Evolutionary conservation across 1,140 invertebrate species (phyloP).

Genomic region (Neomicropteryx cornuta): DNA sequence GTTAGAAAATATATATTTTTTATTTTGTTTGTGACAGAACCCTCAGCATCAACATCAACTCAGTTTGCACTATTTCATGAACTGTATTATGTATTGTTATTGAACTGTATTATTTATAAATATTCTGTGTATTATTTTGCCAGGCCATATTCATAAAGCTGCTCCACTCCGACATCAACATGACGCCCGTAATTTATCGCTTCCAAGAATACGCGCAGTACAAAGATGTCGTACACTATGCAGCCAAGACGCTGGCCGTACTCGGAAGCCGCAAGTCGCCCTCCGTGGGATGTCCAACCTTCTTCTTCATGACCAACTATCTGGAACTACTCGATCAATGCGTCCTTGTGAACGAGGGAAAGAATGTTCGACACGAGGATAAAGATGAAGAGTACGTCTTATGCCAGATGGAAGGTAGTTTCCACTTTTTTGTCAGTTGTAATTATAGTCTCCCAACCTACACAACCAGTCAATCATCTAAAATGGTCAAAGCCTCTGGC

Average conservation of each 20-base stretch:
- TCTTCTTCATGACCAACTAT: constrained; percentile 58
- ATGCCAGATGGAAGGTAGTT: constrained; percentile 31
- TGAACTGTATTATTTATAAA: constrained; percentile 1
- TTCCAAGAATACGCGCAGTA: constrained; percentile 34
- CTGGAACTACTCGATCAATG: constrained; percentile 55
- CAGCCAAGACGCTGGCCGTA: constrained; percentile 26
- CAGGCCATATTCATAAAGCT: constrained; percentile 30
- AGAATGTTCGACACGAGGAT: too few relatives aligned
- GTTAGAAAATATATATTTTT: too few relatives aligned
- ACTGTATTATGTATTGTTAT: background rate
- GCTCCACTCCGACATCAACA: constrained; percentile 27
- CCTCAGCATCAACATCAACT: too few relatives aligned
- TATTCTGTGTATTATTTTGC: constrained; percentile 13
- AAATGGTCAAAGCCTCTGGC: too few relatives aligned
- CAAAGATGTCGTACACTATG: constrained; percentile 30
- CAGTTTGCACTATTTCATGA: too few relatives aligned
- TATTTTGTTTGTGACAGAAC: too few relatives aligned
- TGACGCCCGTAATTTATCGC: constrained; percentile 26
- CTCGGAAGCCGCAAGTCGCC: constrained; percentile 30
- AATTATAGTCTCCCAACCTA: too few relatives aligned
- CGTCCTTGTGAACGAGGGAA: too few relatives aligned
- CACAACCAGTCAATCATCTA: background rate
- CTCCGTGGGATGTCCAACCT: constrained; percentile 33
- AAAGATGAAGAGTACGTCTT: constrained; percentile 31
- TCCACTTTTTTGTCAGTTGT: too few relatives aligned